Conservation (phyloP, 2,797 vertebrate species). For the Phrynocephalus forsythii region DNA sequence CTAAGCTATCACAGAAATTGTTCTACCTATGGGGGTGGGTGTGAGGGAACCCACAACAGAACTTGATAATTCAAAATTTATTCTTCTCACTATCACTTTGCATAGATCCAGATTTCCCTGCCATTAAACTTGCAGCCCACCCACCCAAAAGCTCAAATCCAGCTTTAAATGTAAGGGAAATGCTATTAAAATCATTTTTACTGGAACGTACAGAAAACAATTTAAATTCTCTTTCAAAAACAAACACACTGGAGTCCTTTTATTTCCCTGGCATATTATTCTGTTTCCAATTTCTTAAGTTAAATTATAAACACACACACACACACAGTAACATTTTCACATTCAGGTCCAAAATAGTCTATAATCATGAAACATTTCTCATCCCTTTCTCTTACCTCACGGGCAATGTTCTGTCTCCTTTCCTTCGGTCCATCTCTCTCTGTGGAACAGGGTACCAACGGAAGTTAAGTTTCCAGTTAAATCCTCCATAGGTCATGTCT, state of each 20-base stretch:
- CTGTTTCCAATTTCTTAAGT: background rate
- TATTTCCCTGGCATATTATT: background rate
- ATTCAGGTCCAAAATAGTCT: rapidly evolving
- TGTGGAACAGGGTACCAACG: slow-evolving; percentile 98
- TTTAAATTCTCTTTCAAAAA: background rate
- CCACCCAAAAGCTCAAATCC: no score
- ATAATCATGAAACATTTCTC: rapidly evolving
- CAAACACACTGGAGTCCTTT: background rate
- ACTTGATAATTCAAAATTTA: rapidly evolving
- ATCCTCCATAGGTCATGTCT: slow-evolving; percentile 98
- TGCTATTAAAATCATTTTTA: background rate
- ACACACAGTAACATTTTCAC: background rate
- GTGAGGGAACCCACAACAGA: background rate
- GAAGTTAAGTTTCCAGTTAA: slow-evolving; percentile 99
- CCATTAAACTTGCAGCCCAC: background rate
- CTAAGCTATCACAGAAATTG: no score
- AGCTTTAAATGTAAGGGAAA: background rate
- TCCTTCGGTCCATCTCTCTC: slow-evolving; percentile 97
- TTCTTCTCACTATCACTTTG: background rate
- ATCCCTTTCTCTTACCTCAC: slow-evolving; percentile 82
- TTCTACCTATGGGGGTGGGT: no score
- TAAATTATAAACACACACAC: no score
- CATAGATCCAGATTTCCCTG: background rate
- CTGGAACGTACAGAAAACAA: background rate
- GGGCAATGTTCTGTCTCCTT: slow-evolving; percentile 95